phyloP scores from a whole-genome alignment of 2,888 invertebrate genomes.

The Diarsia brunnea region DNA sequence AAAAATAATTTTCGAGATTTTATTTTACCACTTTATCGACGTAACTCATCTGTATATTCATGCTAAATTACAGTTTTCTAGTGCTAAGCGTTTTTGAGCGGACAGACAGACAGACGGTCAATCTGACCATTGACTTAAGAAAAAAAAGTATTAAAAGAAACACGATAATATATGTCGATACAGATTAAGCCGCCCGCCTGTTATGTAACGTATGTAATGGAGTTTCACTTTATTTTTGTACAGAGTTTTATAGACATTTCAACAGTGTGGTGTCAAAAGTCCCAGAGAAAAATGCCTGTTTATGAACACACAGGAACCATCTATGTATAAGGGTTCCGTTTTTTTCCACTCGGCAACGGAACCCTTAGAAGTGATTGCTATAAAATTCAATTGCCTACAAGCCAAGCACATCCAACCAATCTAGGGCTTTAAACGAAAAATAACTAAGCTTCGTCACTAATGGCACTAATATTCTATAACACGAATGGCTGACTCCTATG shows the following conservation, averaged over 20 bases:
- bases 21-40: too few relatives aligned
- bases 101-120: too few relatives aligned
- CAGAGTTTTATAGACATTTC: neutral
- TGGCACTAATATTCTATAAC: constrained; percentile 7
- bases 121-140: too few relatives aligned
- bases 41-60: too few relatives aligned
- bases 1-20: too few relatives aligned
- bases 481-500: constrained; percentile 12
- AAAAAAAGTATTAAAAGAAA: too few relatives aligned
- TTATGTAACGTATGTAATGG: too few relatives aligned
- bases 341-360: neutral
- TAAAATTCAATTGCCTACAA: neutral
- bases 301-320: neutral
- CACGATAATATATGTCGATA: too few relatives aligned
- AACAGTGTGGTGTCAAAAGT: neutral
- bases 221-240: neutral
- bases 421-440: neutral
- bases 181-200: too few relatives aligned
- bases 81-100: too few relatives aligned
- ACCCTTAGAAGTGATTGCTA: neutral
- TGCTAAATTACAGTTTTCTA: too few relatives aligned
- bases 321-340: neutral
- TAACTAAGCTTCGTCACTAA: neutral
- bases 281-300: neutral
- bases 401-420: neutral